Evolutionary conservation across 23 tunicate species (phyloP), one percentile per base, ranked within the genome.

Genomic region (Trididemnum clinides): DNA sequence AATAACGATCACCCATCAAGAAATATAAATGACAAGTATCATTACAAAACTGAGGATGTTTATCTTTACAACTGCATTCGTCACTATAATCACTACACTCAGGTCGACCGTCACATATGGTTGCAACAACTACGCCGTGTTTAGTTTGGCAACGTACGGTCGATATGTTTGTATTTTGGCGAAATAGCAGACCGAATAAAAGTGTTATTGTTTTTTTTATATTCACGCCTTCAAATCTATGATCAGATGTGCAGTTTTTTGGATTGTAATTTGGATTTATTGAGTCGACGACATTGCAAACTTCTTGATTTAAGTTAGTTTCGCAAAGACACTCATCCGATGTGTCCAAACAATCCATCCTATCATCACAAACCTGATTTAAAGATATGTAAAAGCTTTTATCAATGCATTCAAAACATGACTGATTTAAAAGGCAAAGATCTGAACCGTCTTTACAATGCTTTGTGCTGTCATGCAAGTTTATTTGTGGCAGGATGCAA

Each of bases 311-410:
- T n/a, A n/a, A n/a, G n/a, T n/a, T n/a, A n/a, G n/a, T n/a, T n/a
- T n/a, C n/a, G n/a, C n/a, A n/a, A n/a, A n/a, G n/a, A n/a, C n/a
- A n/a, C n/a, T n/a, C n/a, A n/a, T n/a, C 88, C 27, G 80, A 71
- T 18, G 54, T 26, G 31, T 84, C 88, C 7, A 20, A 33, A 35
- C 88, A 84, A 51, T 84, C 81, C 18, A 71, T 44, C 10, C 31
- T 32, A 10, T 80, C 88, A 32, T 84, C 88, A 51, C 88, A 84
- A 4, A 84, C 70, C 28, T 84, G 88, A 25, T 50, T 51, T 22
- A 44, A 32, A 15, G 80, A 28, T 28, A 84, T 84, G 1, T 71
- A 20, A 25, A 30, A n/a, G 0, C 39, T 6, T 28, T 33, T 50
- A 30, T 71, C 79, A 20, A 84, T 28, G 44, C 88, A 84, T 26